These are phyloP conservation scores for Helicolenus hilgendorfi DNA, from an alignment of 2,797 vertebrate genomes.

Conservation along the genomic window DNA sequence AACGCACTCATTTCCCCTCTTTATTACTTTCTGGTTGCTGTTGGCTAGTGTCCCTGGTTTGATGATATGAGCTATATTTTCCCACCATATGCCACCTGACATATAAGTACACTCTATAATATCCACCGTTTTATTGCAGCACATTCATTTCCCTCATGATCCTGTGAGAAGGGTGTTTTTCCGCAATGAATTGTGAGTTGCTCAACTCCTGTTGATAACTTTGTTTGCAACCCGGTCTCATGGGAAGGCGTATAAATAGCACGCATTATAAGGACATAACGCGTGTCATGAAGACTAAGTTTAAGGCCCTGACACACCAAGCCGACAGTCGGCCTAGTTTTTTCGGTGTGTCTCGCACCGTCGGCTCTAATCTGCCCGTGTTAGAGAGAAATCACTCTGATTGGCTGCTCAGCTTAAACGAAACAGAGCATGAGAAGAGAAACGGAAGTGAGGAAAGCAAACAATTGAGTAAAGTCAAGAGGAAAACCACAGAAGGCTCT, in stretches of 20 bases:
- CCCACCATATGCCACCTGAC: constrained; percentile 60
- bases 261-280: background rate
- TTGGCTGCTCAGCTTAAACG: too few species aligned
- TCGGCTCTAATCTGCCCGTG: too few species aligned
- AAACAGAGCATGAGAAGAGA: too few species aligned
- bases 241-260: background rate
- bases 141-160: constrained; percentile 57
- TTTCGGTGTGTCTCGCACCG: too few species aligned
- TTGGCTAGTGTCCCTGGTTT: constrained; percentile 46
- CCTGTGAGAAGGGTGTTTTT: background rate
- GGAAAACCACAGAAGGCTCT: too few species aligned
- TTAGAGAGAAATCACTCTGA: too few species aligned
- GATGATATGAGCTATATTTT: constrained; percentile 52
- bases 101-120: constrained; percentile 50
- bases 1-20: constrained; percentile 49
- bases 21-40: constrained; percentile 51
- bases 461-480: too few species aligned
- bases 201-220: background rate
- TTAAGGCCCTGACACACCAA: background rate
- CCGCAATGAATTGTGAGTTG: background rate
- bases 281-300: background rate
- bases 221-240: background rate
- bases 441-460: too few species aligned
- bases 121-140: constrained; percentile 55
- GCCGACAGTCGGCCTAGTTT: too few species aligned